Base-by-base conservation (phyloP, 2,888 invertebrate genomes). In the Carcina quercana region DNA sequence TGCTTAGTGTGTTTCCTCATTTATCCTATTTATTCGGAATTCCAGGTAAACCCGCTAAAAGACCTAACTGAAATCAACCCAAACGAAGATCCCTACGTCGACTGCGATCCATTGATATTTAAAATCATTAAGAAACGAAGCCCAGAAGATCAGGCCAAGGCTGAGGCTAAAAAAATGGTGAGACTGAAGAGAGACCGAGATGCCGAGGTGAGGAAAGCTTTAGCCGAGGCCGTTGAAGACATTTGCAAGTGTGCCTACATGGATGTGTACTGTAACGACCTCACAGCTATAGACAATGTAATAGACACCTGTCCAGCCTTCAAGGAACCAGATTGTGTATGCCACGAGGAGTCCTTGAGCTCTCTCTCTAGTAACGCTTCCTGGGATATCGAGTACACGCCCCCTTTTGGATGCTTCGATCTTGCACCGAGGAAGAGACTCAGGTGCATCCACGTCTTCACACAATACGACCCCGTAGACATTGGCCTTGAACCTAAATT, bases 301-400 rank as follows among this genome's bases (percentile, higher is more conserved):
- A 84, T 83, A 21, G 80, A 79, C 8, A 69, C 52, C 26, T 80
- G 79, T 40, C 82, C 83, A 19, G 72, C 76, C 0, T 83, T 82
- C 21, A 76, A 75, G 37, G 82, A 79, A 15, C 80, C 82, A 0
- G 75, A 67, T 0, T 84, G 83, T 32, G 34, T 79, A 8, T 83
- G 84, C 27, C 48, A 67, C 25, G 70, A 65, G 10, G 75, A 79
- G 43, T 79, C 79, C 1, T 34, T 80, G 10, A 79, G 80, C 40
- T 79, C 80, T 6, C 40, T 80, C 2, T 85, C 86, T 0, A 86
- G 86, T 32, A 89, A 89, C 38, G 87, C 87, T 1, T 90, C 90
- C 34, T 85, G 89, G 66, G 90, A 91, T 48, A 89, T 91, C 22
- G 90, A 90, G 37, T 90, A 91, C 31, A 91, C 90, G 0, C 90